Evolutionary conservation across 2,888 invertebrate genomes (phyloP).

Genomic region (Cephus nigrinus): DNA sequence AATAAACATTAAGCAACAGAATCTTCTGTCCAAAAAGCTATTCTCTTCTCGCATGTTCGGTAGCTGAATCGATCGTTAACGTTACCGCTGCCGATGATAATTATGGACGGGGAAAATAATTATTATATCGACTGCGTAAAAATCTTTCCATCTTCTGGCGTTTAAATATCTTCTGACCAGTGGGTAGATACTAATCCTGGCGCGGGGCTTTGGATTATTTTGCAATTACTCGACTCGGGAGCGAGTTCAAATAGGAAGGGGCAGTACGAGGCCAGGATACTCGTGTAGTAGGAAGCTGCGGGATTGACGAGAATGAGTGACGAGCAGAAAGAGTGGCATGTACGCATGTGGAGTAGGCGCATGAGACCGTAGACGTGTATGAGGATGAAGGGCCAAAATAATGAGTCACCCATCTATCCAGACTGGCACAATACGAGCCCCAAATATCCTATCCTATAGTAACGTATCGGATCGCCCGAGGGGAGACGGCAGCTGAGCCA

Average conservation of each 20-base stretch:
- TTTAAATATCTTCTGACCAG: slow-evolving; percentile 13
- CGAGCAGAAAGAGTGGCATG: neutral
- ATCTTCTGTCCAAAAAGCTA: too few species aligned
- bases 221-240: slow-evolving; percentile 55
- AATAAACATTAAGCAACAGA: neutral
- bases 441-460: slow-evolving; percentile 37
- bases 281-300: neutral
- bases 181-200: slow-evolving; percentile 46
- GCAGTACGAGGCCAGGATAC: neutral
- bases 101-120: neutral
- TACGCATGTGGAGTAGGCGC: neutral
- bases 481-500: slow-evolving; percentile 10
- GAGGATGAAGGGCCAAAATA: slow-evolving; percentile 44
- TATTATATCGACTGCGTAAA: neutral
- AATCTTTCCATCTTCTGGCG: neutral
- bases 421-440: slow-evolving; percentile 33
- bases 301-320: neutral
- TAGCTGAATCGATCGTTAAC: too few species aligned
- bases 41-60: too few species aligned
- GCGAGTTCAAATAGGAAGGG: slow-evolving; percentile 48
- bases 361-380: neutral
- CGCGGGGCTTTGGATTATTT: slow-evolving; percentile 51
- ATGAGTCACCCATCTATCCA: slow-evolving; percentile 56
- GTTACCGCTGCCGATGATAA: neutral
- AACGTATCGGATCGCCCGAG: slow-evolving; percentile 3